phyloP scores from a whole-genome alignment of 2,888 invertebrate genomes.

The Scaptomyza tumidula region DNA sequence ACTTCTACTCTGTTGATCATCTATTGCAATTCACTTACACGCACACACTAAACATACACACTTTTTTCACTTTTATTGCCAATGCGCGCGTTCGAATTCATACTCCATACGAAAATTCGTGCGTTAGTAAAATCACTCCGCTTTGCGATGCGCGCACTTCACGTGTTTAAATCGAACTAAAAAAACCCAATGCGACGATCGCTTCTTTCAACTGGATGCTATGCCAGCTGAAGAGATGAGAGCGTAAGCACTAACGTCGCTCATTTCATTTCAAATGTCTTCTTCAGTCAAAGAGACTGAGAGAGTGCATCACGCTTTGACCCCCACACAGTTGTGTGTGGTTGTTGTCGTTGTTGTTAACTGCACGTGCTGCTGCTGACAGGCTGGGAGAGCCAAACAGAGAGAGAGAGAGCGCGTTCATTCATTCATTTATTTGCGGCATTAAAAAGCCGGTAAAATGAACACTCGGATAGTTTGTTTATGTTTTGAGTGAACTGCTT shows the following conservation, averaged over 20 bases:
- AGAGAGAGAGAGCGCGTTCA: neutral
- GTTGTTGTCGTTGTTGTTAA: constrained; percentile 10
- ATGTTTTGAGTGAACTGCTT: constrained; percentile 42
- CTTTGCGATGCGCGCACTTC: constrained; percentile 43
- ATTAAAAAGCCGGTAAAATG: constrained; percentile 71
- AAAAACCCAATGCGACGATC: constrained; percentile 48
- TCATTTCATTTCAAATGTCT: constrained; percentile 7
- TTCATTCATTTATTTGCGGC: constrained; percentile 34
- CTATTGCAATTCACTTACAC: constrained; percentile 26
- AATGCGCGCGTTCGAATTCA: constrained; percentile 20
- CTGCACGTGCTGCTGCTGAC: constrained; percentile 55
- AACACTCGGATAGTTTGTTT: constrained; percentile 60
- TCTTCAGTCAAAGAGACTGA: constrained; percentile 11
- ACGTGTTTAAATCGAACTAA: constrained; percentile 67
- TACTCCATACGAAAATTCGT: constrained; percentile 9
- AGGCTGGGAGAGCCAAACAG: neutral
- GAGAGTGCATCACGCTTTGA: constrained; percentile 37
- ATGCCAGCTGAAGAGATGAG: constrained; percentile 24
- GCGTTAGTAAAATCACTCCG: neutral
- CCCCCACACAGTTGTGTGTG: constrained; percentile 42
- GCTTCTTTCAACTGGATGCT: constrained; percentile 56
- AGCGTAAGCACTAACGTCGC: constrained; percentile 22
- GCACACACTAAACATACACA: neutral
- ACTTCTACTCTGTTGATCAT: neutral
- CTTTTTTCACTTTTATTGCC: constrained; percentile 32